These are phyloP conservation scores for Paratrypauchen microcephalus DNA, from an alignment of 2,797 vertebrate species.

Conservation along the genomic window DNA sequence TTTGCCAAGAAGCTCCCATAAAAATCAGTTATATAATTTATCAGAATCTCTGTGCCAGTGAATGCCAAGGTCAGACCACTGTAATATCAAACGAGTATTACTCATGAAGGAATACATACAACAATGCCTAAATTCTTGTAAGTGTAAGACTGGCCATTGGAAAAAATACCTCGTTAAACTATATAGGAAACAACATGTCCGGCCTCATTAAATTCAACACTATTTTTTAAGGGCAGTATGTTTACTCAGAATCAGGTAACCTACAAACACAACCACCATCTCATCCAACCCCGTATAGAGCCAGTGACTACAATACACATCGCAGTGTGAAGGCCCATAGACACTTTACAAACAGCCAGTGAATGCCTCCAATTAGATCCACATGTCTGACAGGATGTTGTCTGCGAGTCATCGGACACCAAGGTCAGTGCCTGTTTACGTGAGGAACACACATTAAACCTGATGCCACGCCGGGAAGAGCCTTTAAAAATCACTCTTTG, in stretches of 20 bases:
- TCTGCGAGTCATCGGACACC: conserved; percentile 37
- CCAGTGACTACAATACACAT: conserved; percentile 32
- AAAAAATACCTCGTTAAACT: conserved; percentile 4
- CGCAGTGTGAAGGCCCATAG: conserved; percentile 41
- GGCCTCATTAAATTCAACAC: conserved; percentile 35
- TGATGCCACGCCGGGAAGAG: conserved; percentile 4
- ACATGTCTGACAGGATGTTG: conserved; percentile 58
- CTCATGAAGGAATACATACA: not conserved
- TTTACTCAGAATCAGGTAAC: conserved; percentile 71
- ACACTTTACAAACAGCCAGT: conserved; percentile 44
- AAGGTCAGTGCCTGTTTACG: conserved; percentile 36
- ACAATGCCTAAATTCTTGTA: not conserved
- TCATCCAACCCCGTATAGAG: conserved; percentile 31
- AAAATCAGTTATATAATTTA: not conserved
- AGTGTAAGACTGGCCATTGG: not conserved
- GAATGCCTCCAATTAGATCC: conserved; percentile 54
- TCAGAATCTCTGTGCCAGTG: not conserved
- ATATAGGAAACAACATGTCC: conserved; percentile 4
- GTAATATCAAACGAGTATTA: not conserved
- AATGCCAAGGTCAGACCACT: not conserved
- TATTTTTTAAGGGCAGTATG: conserved; percentile 54
- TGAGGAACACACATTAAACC: conserved; percentile 21
- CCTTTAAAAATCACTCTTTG: not conserved
- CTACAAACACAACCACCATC: conserved; percentile 40
- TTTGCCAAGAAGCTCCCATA: not conserved